Evolutionary conservation across 2,113 vertebrate genomes (phyloP).

Genomic region (Merops nubicus): DNA sequence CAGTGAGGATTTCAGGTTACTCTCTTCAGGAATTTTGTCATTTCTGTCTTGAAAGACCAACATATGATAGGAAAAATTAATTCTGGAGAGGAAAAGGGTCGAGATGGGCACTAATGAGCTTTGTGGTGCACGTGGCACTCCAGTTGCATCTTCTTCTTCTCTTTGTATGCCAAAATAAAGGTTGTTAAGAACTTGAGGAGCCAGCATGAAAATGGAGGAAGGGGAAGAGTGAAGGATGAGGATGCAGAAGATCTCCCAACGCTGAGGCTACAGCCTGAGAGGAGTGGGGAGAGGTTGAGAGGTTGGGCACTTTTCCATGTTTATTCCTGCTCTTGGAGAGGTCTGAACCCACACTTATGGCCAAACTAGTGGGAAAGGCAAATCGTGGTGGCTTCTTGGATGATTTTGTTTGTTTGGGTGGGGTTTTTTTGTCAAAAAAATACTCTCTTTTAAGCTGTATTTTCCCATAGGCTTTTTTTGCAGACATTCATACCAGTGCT

Average conservation of each 20-base stretch:
- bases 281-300: not conserved
- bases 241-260: not conserved
- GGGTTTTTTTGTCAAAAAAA: not conserved
- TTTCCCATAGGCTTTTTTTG: not conserved
- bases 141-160: not conserved
- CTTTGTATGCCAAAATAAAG: not conserved
- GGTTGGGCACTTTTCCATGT: not conserved
- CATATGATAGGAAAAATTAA: too few relatives aligned
- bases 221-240: accelerated
- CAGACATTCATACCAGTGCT: not conserved
- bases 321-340: not conserved
- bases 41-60: too few relatives aligned
- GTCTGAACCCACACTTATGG: not conserved
- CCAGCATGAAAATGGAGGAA: not conserved
- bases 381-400: not conserved
- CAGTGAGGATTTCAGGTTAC: too few relatives aligned
- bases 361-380: not conserved
- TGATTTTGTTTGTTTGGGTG: not conserved
- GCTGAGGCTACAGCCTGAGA: not conserved
- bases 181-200: not conserved
- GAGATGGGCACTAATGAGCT: too few relatives aligned
- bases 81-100: too few relatives aligned
- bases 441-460: too few relatives aligned
- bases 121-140: too few relatives aligned
- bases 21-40: too few relatives aligned